These are phyloP conservation scores for Euglossa dilemma DNA, from an alignment of 1,140 invertebrate genomes.

Conservation along the genomic window DNA sequence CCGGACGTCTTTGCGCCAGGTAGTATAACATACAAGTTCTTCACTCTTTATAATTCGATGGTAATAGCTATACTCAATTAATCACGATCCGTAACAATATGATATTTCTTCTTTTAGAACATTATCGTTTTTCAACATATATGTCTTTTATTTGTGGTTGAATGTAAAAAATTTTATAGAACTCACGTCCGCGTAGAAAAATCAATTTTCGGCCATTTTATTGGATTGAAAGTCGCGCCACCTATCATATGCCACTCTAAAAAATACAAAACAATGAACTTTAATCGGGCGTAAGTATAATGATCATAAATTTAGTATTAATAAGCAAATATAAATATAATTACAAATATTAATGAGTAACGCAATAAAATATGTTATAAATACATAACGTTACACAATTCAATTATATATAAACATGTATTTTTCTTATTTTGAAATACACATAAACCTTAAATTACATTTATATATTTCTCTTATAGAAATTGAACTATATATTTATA, in stretches of 20 bases:
- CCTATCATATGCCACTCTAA: conserved; percentile 55
- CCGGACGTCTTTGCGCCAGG: conserved; percentile 52
- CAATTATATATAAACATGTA: conserved; percentile 3
- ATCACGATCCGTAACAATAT: neutral
- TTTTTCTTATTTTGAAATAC: conserved; percentile 28
- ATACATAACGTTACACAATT: conserved; percentile 4
- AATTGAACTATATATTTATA: neutral
- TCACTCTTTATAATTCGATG: neutral
- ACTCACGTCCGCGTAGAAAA: conserved; percentile 55
- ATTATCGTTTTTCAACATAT: neutral
- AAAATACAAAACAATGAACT: conserved; percentile 9
- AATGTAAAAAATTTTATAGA: conserved; percentile 18
- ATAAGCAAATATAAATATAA: neutral
- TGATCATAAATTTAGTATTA: neutral
- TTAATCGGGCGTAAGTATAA: neutral
- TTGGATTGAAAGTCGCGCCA: conserved; percentile 70
- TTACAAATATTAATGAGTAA: neutral
- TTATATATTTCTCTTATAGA: neutral
- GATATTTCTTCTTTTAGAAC: neutral
- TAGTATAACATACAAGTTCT: conserved; percentile 47
- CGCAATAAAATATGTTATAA: neutral
- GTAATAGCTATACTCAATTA: neutral
- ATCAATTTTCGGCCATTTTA: conserved; percentile 73
- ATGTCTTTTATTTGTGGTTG: neutral
- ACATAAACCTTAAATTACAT: neutral